These are phyloP conservation scores for Drosophila nr. fundita DNA, from an alignment of 2,888 invertebrate species.

Conservation along the genomic window DNA sequence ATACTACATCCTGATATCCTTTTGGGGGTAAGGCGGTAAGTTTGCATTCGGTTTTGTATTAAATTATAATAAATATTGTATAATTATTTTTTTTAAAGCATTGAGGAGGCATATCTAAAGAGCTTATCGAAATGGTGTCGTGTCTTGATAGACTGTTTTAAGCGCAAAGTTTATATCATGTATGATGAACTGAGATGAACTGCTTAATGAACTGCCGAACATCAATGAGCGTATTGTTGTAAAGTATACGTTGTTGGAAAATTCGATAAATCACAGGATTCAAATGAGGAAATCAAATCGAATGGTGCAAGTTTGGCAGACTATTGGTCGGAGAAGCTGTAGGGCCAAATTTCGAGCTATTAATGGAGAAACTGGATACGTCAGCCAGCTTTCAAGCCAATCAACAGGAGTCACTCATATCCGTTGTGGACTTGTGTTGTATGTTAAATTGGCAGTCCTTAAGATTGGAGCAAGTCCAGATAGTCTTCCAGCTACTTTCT, in stretches of 20 bases:
- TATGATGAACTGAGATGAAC: background rate
- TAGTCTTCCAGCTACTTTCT: slow-evolving; percentile 4
- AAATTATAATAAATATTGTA: background rate
- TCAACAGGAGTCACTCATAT: slow-evolving; percentile 11
- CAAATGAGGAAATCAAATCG: slow-evolving; percentile 4
- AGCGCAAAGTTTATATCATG: background rate
- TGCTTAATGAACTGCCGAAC: slow-evolving; percentile 2
- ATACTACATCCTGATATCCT: background rate
- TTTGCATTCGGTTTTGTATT: background rate
- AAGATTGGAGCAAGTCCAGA: slow-evolving; percentile 1
- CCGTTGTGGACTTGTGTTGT: slow-evolving; percentile 14
- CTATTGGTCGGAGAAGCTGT: slow-evolving; percentile 2
- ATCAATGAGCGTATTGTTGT: background rate
- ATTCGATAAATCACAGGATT: slow-evolving; percentile 10
- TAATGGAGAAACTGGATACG: slow-evolving; percentile 1
- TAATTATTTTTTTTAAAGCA: background rate
- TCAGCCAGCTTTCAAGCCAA: slow-evolving; percentile 1
- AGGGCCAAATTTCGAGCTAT: slow-evolving; percentile 3
- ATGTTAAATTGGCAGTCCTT: slow-evolving; percentile 5
- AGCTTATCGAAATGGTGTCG: background rate
- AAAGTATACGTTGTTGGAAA: slow-evolving; percentile 1
- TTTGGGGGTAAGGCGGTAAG: slow-evolving; percentile 8
- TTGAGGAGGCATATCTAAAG: slow-evolving; percentile 13
- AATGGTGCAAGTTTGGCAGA: background rate
- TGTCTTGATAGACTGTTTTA: background rate